Conservation (phyloP, 2,797 vertebrate genomes). For the Ctenochaetus hawaiiensis region DNA sequence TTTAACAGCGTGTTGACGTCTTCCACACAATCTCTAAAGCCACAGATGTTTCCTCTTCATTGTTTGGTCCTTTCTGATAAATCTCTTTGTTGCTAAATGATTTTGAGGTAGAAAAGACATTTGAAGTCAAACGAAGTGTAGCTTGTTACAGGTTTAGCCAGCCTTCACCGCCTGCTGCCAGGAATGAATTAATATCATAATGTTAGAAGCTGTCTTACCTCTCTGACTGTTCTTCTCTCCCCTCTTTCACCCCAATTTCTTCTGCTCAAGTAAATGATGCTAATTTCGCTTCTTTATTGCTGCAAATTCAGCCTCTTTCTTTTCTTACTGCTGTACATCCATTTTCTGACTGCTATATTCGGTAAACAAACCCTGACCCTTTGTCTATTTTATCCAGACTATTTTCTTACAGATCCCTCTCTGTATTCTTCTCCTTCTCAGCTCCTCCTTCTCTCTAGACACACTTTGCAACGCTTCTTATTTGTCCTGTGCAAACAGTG, state of each 20-base stretch:
- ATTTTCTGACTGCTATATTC: constrained; percentile 1
- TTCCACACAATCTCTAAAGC: background rate
- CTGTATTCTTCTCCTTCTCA: constrained; percentile 6
- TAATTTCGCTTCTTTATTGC: background rate
- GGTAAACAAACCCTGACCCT: constrained; percentile 29
- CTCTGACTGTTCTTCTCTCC: background rate
- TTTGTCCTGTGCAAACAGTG: constrained; percentile 54
- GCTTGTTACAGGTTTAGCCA: constrained; percentile 11
- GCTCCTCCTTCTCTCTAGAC: constrained; percentile 11
- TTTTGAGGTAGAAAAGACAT: constrained; percentile 12
- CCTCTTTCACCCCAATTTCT: background rate
- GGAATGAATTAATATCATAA: constrained; percentile 15
- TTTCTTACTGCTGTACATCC: constrained; percentile 1
- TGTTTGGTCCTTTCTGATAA: constrained; percentile 4
- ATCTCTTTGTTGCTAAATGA: constrained; percentile 2
- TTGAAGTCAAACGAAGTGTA: constrained; percentile 5
- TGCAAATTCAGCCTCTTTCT: background rate
- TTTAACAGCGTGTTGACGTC: background rate
- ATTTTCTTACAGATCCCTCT: background rate
- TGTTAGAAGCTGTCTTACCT: background rate
- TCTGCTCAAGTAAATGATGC: background rate
- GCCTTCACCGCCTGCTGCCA: background rate
- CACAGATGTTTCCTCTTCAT: background rate
- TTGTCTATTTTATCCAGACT: constrained; percentile 20
- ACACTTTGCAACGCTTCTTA: constrained; percentile 33